phyloP scores from a whole-genome alignment of 2,113 vertebrate species.

The Podarcis muralis region DNA sequence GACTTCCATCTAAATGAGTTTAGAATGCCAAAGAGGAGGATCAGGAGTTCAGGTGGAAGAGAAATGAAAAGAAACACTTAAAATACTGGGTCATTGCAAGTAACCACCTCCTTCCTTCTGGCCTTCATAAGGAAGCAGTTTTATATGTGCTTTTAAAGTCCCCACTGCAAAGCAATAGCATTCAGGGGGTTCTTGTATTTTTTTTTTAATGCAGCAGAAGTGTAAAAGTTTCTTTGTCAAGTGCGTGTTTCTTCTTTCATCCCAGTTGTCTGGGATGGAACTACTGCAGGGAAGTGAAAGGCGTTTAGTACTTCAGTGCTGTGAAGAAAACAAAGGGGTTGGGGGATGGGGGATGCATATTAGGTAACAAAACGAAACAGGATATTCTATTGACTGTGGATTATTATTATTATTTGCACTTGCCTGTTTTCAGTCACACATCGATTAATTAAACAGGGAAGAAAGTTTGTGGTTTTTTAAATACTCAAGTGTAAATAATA shows the following conservation, averaged over 20 bases:
- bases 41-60: constrained; percentile 35
- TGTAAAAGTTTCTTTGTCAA: constrained; percentile 8
- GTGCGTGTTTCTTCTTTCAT: constrained; percentile 18
- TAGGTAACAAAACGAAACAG: constrained; percentile 41
- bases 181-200: not conserved
- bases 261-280: constrained; percentile 26
- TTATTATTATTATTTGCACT: too few species aligned
- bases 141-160: not conserved
- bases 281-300: constrained; percentile 53
- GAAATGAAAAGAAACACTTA: constrained; percentile 34
- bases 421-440: constrained; percentile 43
- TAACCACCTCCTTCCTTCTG: constrained; percentile 20
- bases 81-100: constrained; percentile 17
- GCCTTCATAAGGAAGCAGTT: not conserved
- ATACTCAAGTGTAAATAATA: constrained; percentile 10
- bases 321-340: not conserved
- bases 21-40: constrained; percentile 59
- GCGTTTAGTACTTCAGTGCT: constrained; percentile 22
- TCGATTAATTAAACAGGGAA: constrained; percentile 10
- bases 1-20: constrained; percentile 63
- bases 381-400: constrained; percentile 51
- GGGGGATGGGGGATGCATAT: not conserved
- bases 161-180: not conserved
- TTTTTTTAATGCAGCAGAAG: constrained; percentile 1
- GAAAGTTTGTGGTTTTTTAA: not conserved